phyloP scores from a whole-genome alignment of 30 jellyfish, hydroid and myxozoan genomes.

The Mastigias papua region DNA sequence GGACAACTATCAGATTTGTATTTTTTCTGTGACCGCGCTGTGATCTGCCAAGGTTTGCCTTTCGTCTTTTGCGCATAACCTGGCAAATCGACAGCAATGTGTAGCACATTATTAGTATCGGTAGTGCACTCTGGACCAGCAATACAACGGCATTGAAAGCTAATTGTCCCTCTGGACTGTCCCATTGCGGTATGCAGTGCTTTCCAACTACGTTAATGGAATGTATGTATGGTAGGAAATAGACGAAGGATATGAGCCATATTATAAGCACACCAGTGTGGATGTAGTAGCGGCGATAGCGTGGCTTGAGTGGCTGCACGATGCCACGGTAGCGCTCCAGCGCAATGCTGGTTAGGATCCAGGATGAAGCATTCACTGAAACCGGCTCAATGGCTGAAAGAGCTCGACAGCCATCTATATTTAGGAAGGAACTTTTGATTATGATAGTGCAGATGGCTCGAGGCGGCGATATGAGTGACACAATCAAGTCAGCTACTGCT shows the following conservation, averaged over 20 bases:
- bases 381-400: conserved; percentile 72
- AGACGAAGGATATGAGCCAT: conserved; percentile 51
- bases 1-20: conserved; percentile 27
- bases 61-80: conserved; percentile 26
- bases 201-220: conserved; percentile 39
- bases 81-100: conserved; percentile 15
- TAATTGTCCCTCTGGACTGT: conserved; percentile 34
- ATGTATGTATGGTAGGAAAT: conserved; percentile 45
- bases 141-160: conserved; percentile 54
- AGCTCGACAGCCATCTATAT: conserved; percentile 34
- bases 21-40: conserved; percentile 29
- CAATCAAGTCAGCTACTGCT: conserved; percentile 65
- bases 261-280: conserved; percentile 33
- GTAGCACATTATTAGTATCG: conserved; percentile 51
- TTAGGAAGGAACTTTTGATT: conserved; percentile 11
- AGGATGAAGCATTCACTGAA: conserved; percentile 75
- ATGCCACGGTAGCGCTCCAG: conserved; percentile 80
- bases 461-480: conserved; percentile 47
- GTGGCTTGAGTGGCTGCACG: conserved; percentile 67
- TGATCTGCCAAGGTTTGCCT: conserved; percentile 37
- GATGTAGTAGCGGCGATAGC: conserved; percentile 38
- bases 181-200: conserved; percentile 66
- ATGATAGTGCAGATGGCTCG: conserved; percentile 27
- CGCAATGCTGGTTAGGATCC: conserved; percentile 82
- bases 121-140: conserved; percentile 41